Evolutionary conservation across 2,113 vertebrate species (phyloP).

Genomic region (Pleuronectes platessa): DNA sequence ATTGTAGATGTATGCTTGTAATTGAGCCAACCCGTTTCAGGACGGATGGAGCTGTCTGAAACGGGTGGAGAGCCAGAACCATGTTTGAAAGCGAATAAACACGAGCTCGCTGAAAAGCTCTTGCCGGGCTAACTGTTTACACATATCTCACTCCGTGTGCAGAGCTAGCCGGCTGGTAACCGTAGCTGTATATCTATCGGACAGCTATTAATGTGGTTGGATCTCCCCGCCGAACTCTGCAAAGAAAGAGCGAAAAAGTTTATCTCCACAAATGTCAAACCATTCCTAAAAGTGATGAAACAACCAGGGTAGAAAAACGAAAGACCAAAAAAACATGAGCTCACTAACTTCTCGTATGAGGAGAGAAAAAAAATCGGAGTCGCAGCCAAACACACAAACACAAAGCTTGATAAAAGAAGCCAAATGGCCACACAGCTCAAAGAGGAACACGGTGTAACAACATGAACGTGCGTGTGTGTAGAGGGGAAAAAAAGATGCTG

Average conservation of each 20-base stretch:
- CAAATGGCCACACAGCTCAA: constrained; percentile 31
- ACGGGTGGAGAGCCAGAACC: not conserved
- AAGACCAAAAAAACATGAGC: constrained; percentile 31
- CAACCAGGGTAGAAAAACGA: constrained; percentile 9
- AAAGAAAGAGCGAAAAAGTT: not conserved
- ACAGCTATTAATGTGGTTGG: not conserved
- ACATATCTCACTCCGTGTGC: not conserved
- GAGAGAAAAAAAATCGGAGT: not conserved
- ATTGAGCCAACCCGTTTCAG: not conserved
- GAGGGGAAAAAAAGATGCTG: constrained; percentile 20
- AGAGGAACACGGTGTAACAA: constrained; percentile 4
- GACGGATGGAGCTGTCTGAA: not conserved
- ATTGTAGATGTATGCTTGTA: not conserved
- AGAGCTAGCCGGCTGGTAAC: not conserved
- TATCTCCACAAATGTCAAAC: not conserved
- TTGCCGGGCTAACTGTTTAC: not conserved
- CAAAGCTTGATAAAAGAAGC: constrained; percentile 25
- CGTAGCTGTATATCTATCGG: not conserved
- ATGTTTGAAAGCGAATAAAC: not conserved
- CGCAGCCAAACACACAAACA: constrained; percentile 36
- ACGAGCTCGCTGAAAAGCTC: not conserved
- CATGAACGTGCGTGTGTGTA: constrained; percentile 5
- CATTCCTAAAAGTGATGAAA: constrained; percentile 4
- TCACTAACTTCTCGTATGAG: constrained; percentile 15
- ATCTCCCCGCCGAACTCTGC: not conserved